Conservation (phyloP, 2,888 invertebrate genomes). For the Polietes domitor region DNA sequence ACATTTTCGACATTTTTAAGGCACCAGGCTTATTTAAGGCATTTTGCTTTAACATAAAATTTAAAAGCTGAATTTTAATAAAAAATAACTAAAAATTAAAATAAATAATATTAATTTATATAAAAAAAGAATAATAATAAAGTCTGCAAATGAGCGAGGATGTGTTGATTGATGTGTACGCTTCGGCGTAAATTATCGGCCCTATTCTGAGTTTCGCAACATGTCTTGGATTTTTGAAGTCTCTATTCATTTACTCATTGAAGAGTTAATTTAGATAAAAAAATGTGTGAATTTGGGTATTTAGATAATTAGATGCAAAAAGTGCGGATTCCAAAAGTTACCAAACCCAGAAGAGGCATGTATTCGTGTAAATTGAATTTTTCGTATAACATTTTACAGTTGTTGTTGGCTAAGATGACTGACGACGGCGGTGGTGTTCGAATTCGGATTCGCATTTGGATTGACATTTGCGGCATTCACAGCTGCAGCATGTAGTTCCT, state of each 20-base stretch:
- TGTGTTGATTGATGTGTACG: slow-evolving; percentile 50
- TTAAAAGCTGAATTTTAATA: slow-evolving; percentile 47
- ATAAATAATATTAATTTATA: slow-evolving; percentile 36
- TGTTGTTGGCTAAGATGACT: slow-evolving; percentile 60
- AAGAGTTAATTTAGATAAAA: no score
- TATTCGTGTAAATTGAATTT: background rate
- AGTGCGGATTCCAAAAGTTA: no score
- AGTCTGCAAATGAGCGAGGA: slow-evolving; percentile 65
- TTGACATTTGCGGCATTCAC: slow-evolving; percentile 50
- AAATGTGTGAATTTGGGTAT: no score
- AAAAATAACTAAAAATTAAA: slow-evolving; percentile 42
- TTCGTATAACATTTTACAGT: slow-evolving; percentile 44
- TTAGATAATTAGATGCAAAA: no score
- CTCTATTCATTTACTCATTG: no score
- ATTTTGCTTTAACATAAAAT: slow-evolving; percentile 28
- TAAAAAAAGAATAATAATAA: slow-evolving; percentile 47
- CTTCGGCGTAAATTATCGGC: background rate
- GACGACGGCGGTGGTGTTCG: background rate
- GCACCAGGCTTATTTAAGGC: slow-evolving; percentile 49
- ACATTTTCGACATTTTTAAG: slow-evolving; percentile 45
- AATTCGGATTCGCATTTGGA: slow-evolving; percentile 39
- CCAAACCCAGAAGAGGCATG: no score
- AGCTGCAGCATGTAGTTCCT: slow-evolving; percentile 71
- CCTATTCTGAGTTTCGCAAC: background rate
- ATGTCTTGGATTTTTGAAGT: no score